A percentile compares a stretch with the other conserved stretches of the same genome.
Evolutionary conservation across 53 echinoderm and acorn worm species (phyloP).

Genomic region (Apostichopus leukothele): DNA sequence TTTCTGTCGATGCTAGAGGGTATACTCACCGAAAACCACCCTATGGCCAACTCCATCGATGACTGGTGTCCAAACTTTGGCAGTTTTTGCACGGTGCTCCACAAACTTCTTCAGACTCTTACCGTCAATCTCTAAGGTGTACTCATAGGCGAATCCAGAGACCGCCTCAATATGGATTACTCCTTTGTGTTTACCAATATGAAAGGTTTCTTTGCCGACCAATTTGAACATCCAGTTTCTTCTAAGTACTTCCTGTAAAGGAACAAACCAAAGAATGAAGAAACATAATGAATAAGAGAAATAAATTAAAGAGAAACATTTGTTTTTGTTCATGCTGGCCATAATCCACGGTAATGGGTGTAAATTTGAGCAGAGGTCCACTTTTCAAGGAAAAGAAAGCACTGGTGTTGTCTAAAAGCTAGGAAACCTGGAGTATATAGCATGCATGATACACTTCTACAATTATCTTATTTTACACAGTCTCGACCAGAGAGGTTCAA

Average conservation of each 20-base stretch:
- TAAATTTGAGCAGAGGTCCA: neutral
- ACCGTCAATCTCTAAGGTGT: conserved; percentile 84
- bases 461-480: too few species aligned
- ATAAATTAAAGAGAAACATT: neutral
- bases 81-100: conserved; percentile 80
- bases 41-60: conserved; percentile 77
- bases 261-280: neutral
- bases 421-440: too few species aligned
- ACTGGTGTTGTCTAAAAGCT: too few species aligned
- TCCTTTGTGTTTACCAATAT: conserved; percentile 76
- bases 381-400: neutral
- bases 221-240: conserved; percentile 99
- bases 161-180: conserved; percentile 90
- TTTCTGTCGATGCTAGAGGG: too few species aligned
- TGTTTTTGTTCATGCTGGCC: neutral
- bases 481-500: too few species aligned
- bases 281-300: neutral
- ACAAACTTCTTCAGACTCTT: conserved; percentile 88
- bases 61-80: conserved; percentile 84
- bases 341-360: neutral
- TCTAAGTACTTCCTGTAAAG: conserved; percentile 71
- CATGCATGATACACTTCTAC: too few species aligned
- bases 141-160: conserved; percentile 93
- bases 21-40: conserved; percentile 69
- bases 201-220: conserved; percentile 85